phyloP scores from a whole-genome alignment of 2,797 vertebrate species.

The Euphonia xanthogaster region DNA sequence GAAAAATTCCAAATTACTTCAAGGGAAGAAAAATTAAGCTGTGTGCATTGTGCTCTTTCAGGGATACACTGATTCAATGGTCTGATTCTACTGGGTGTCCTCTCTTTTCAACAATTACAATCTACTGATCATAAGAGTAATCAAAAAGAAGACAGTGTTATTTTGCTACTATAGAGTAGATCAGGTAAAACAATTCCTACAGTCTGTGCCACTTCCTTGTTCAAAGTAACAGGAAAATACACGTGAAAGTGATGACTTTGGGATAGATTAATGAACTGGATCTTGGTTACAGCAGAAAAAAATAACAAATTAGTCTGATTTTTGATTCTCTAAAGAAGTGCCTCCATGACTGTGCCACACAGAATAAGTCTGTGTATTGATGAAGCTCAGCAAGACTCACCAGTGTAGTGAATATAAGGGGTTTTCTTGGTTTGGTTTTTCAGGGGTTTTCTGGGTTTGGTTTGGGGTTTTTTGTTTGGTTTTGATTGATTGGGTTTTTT shows the following conservation, averaged over 20 bases:
- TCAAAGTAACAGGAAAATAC: background rate
- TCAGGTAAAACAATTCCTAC: background rate
- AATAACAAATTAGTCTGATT: background rate
- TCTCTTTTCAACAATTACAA: background rate
- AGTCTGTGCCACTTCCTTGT: background rate
- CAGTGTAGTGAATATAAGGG: background rate
- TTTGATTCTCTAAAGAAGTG: background rate
- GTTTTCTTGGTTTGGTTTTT: background rate
- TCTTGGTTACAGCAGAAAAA: background rate
- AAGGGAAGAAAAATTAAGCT: background rate
- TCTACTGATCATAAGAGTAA: background rate
- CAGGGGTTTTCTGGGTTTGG: background rate
- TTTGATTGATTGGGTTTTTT: background rate
- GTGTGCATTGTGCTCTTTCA: background rate
- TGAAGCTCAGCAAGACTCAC: background rate
- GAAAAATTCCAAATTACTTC: background rate
- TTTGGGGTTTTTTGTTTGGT: background rate
- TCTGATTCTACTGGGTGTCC: background rate
- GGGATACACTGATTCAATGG: background rate
- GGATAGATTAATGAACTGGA: background rate
- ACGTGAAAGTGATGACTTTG: background rate
- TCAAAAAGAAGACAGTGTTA: background rate
- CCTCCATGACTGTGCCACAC: background rate
- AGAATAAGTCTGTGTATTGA: background rate
- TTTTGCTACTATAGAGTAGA: background rate